Evolutionary conservation across 1,140 invertebrate genomes (phyloP).

Genomic region (Bombus picipes): DNA sequence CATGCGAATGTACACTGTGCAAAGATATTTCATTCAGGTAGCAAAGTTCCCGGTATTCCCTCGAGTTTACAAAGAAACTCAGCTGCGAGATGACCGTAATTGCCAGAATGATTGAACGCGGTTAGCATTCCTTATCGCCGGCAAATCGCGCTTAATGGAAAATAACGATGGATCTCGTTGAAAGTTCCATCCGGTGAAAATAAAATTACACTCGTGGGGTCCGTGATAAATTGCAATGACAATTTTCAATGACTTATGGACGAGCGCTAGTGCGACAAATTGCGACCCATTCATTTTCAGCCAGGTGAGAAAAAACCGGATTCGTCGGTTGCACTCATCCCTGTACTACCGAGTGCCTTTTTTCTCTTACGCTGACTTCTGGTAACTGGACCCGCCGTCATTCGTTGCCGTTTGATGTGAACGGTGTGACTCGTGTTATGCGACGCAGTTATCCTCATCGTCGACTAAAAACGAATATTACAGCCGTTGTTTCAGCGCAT

Average conservation of each 20-base stretch:
- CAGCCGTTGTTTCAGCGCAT: not conserved
- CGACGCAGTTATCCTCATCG: not conserved
- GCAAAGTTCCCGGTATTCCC: not conserved
- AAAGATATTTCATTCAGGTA: not conserved
- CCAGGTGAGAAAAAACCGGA: slow-evolving; percentile 37
- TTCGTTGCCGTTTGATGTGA: slow-evolving; percentile 17
- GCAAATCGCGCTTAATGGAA: slow-evolving; percentile 40
- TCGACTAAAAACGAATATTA: not conserved
- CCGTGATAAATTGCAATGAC: slow-evolving; percentile 49
- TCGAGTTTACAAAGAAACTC: not conserved
- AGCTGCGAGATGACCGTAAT: slow-evolving; percentile 5
- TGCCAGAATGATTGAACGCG: slow-evolving; percentile 39
- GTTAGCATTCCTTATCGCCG: slow-evolving; percentile 9
- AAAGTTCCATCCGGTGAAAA: slow-evolving; percentile 20
- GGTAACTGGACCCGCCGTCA: slow-evolving; percentile 42
- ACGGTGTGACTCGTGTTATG: slow-evolving; percentile 39
- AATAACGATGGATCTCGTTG: slow-evolving; percentile 38
- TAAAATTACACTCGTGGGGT: slow-evolving; percentile 38
- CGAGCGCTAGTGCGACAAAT: slow-evolving; percentile 46
- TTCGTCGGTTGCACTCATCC: slow-evolving; percentile 25
- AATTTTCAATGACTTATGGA: slow-evolving; percentile 62
- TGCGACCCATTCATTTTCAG: slow-evolving; percentile 53
- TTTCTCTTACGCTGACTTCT: not conserved
- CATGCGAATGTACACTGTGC: not conserved
- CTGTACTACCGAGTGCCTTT: not conserved